phyloP scores from a whole-genome alignment of 1,140 invertebrate species.

The Heliconius eleuchia region DNA sequence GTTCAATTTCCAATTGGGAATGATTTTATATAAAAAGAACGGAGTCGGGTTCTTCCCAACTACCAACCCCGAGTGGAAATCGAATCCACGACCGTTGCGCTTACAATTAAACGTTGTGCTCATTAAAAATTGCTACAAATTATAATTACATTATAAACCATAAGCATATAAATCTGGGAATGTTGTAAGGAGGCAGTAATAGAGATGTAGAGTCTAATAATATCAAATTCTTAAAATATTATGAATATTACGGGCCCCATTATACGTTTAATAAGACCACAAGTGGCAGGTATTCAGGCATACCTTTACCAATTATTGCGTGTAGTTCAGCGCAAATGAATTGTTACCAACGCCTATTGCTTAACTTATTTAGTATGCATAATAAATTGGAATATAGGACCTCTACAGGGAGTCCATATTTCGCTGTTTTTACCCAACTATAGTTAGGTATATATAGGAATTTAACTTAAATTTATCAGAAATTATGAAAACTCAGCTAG shows the following conservation, averaged over 20 bases:
- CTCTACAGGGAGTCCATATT: constrained; percentile 2
- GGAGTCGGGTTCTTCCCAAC: too few species aligned
- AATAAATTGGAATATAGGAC: constrained; percentile 16
- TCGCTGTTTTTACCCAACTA: neutral
- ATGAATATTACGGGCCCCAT: neutral
- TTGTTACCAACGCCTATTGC: constrained; percentile 18
- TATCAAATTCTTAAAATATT: constrained; percentile 25
- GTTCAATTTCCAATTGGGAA: too few species aligned
- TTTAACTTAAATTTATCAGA: neutral
- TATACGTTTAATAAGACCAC: constrained; percentile 3
- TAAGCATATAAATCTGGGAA: neutral
- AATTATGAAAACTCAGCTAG: too few species aligned
- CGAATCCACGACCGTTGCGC: too few species aligned
- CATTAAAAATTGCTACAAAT: neutral
- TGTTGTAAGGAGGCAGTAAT: neutral
- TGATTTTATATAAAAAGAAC: too few species aligned
- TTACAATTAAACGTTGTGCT: too few species aligned
- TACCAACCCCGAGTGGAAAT: too few species aligned
- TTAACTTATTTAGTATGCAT: constrained; percentile 25
- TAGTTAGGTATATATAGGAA: neutral
- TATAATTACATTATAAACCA: neutral
- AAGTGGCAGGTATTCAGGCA: constrained; percentile 19
- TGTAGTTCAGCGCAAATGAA: constrained; percentile 24
- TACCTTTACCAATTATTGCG: constrained; percentile 27
- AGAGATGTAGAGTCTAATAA: neutral